Evolutionary conservation across 2,113 vertebrate species (phyloP).

Genomic region (Synodontis membranacea): DNA sequence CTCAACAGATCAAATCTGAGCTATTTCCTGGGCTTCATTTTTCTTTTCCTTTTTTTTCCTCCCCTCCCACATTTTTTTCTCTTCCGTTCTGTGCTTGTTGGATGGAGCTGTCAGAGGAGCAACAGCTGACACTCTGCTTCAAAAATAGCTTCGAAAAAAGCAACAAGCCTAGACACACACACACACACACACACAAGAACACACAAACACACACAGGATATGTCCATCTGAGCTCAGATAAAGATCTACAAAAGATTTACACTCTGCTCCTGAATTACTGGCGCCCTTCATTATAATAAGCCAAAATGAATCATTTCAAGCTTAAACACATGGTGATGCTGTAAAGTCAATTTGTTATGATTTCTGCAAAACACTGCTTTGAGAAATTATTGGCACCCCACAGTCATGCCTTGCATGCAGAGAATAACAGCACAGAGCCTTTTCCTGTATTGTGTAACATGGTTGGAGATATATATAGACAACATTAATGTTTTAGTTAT

Average conservation of each 20-base stretch:
- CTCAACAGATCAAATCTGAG: conserved; percentile 17
- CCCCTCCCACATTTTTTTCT: conserved; percentile 22
- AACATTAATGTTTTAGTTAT: too few species aligned
- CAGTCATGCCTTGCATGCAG: neutral
- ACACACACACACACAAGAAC: conserved; percentile 20
- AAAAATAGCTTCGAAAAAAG: conserved; percentile 41
- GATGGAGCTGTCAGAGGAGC: conserved; percentile 39
- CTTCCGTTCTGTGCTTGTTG: conserved; percentile 20
- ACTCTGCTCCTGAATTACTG: neutral
- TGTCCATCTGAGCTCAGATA: neutral
- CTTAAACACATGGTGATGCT: too few species aligned
- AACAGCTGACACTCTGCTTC: conserved; percentile 45
- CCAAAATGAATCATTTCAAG: neutral
- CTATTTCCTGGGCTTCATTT: conserved; percentile 4
- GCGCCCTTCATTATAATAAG: neutral
- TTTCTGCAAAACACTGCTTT: neutral
- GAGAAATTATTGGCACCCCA: neutral
- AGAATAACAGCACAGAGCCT: neutral
- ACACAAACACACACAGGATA: conserved; percentile 22
- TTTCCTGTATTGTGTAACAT: neutral
- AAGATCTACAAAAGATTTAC: neutral
- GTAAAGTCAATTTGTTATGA: too few species aligned
- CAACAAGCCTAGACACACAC: conserved; percentile 17
- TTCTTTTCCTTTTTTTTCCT: neutral
- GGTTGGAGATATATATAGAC: neutral